Evolutionary conservation across 2,113 vertebrate species (phyloP), one percentile per base, ranked within the genome.

Genomic region (Cinclus mexicanus): DNA sequence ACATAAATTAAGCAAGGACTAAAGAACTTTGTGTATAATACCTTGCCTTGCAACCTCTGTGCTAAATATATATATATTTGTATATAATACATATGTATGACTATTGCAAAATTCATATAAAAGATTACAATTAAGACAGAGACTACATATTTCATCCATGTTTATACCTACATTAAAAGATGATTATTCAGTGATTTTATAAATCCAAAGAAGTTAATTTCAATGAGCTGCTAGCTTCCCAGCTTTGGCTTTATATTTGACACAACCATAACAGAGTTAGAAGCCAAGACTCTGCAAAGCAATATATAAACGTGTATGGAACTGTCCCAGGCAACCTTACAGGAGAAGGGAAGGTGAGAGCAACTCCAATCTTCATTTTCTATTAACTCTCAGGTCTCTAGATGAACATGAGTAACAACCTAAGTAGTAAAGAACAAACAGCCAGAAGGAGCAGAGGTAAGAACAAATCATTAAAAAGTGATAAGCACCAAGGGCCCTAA

Each of bases 381-480:
- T 91, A 39, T 90, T 95, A 94, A 86, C 72, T 88, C 63, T 76
- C 64, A 52, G 82, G 81, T 93, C 88, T 63, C 86, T 74, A 67
- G 52, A 47, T 65, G 94, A 96, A 88, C 69, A 78, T 14, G 49
- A 95, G 61, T 89, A 95, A 94, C 39, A 93, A 72, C 60, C 64
- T 50, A 79, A 87, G 87, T 39, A 82, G 69, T 91, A 90, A 94
- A 97, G 85, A 94, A 92, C 78, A 93, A 90, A 93, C 55, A 77
- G 79, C 65, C 47, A 89, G 88, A 89, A 90, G 71, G 82, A 93
- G 41, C 57, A 87, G 35, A 39, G 89, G 61, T 67, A 95, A 93
- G 88, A 91, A 93, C 78, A 95, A 90, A 85, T 82, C 88, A 91
- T 94, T 87, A 83, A 91, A 87, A 86, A 86, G 80, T n/a, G 74